These are phyloP conservation scores for Neotragus pygmaeus DNA, from an alignment of 2,113 vertebrate species.

Conservation along the genomic window DNA sequence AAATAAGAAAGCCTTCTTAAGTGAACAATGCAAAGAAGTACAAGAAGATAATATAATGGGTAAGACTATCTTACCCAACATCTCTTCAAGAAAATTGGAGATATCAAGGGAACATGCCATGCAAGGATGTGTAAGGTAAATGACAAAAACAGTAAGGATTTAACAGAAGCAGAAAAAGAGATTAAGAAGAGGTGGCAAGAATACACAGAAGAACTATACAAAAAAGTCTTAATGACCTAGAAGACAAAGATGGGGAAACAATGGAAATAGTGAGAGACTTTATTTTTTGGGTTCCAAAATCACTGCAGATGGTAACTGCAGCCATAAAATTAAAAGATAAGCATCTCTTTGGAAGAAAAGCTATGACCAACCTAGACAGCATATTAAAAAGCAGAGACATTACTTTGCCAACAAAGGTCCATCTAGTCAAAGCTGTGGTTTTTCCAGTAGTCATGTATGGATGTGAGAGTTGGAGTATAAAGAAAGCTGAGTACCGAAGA, in stretches of 20 bases:
- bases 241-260: not conserved
- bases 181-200: not conserved
- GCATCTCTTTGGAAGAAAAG: not conserved
- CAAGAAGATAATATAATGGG: not conserved
- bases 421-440: not conserved
- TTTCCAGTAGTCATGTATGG: not conserved
- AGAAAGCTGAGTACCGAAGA: not conserved
- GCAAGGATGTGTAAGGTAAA: not conserved
- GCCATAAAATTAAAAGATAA: not conserved
- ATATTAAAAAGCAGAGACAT: not conserved
- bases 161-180: not conserved
- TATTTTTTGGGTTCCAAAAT: accelerated
- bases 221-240: not conserved
- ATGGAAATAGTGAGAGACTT: not conserved
- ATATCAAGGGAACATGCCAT: not conserved
- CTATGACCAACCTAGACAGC: not conserved
- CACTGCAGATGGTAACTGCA: not conserved
- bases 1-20: not conserved
- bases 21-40: not conserved
- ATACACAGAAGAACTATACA: not conserved
- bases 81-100: not conserved
- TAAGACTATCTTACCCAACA: not conserved
- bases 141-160: not conserved
- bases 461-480: not conserved
- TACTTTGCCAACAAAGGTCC: not conserved